phyloP scores from a whole-genome alignment of 2,888 invertebrate species.

The Oscheius sp. region DNA sequence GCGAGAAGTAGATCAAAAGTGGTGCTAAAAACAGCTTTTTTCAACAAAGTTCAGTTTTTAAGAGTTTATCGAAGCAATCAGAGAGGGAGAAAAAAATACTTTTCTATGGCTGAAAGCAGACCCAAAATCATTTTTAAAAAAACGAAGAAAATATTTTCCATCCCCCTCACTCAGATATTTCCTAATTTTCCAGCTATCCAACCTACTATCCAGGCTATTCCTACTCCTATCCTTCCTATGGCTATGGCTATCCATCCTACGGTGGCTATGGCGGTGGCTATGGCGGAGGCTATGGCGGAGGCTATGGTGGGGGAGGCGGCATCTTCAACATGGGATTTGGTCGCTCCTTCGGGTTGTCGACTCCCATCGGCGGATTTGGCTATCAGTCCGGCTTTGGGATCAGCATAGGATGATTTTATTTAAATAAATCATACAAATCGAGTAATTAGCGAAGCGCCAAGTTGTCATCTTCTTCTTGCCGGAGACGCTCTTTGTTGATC shows the following conservation, averaged over 20 bases:
- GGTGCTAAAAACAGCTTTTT: too few species aligned
- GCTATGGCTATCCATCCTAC: background rate
- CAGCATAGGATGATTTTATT: slow-evolving; percentile 36
- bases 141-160: too few species aligned
- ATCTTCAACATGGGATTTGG: slow-evolving; percentile 34
- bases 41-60: too few species aligned
- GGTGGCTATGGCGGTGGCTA: slow-evolving; percentile 40
- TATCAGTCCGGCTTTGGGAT: slow-evolving; percentile 43
- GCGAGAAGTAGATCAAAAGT: too few species aligned
- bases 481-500: too few species aligned
- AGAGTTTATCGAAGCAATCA: too few species aligned
- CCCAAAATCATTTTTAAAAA: too few species aligned
- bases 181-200: slow-evolving; percentile 2
- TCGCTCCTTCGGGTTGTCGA: slow-evolving; percentile 38
- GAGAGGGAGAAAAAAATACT: too few species aligned
- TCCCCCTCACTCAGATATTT: background rate
- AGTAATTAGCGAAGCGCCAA: too few species aligned
- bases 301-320: slow-evolving; percentile 31
- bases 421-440: too few species aligned
- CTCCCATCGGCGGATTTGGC: slow-evolving; percentile 48
- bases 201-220: slow-evolving; percentile 26
- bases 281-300: slow-evolving; percentile 36
- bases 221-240: slow-evolving; percentile 24
- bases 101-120: too few species aligned
- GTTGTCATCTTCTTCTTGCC: too few species aligned